Percentiles rank a stretch among this genome's conserved stretches.
Evolutionary conservation across 2,888 invertebrate genomes (phyloP).

Genomic region (Lissocephala sabroskyi): DNA sequence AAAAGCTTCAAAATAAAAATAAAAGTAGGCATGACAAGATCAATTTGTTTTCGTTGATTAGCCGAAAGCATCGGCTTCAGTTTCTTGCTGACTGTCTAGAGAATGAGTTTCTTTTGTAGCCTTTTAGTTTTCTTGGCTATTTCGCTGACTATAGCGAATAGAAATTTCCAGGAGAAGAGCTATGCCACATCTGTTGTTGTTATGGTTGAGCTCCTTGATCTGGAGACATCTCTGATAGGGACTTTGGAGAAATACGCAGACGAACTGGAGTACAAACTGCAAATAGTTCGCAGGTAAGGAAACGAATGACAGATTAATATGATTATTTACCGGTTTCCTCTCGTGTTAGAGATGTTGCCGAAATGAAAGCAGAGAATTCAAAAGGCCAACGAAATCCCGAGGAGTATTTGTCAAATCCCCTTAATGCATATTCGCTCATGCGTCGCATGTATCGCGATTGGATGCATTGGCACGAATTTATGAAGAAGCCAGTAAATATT

Average conservation of each 20-base stretch:
- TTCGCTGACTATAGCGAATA: no score
- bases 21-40: no score
- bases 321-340: not conserved
- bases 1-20: no score
- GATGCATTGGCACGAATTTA: conserved; percentile 52
- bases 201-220: conserved; percentile 51
- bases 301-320: not conserved
- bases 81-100: no score
- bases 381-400: conserved; percentile 35
- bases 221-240: conserved; percentile 49
- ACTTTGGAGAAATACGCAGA: conserved; percentile 50
- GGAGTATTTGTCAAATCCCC: conserved; percentile 58
- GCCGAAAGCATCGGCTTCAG: no score
- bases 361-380: conserved; percentile 42
- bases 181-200: conserved; percentile 60
- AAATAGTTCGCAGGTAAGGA: conserved; percentile 44
- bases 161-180: conserved; percentile 48
- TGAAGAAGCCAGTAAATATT: conserved; percentile 44
- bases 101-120: no score
- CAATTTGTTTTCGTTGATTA: no score
- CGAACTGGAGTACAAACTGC: conserved; percentile 52
- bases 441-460: conserved; percentile 65
- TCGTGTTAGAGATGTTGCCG: conserved; percentile 34
- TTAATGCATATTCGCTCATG: conserved; percentile 57
- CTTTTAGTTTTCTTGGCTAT: no score